A percentile compares a stretch with the other conserved stretches of the same genome.
phyloP scores from a whole-genome alignment of 1,140 invertebrate species.

The Theocolax elegans region DNA sequence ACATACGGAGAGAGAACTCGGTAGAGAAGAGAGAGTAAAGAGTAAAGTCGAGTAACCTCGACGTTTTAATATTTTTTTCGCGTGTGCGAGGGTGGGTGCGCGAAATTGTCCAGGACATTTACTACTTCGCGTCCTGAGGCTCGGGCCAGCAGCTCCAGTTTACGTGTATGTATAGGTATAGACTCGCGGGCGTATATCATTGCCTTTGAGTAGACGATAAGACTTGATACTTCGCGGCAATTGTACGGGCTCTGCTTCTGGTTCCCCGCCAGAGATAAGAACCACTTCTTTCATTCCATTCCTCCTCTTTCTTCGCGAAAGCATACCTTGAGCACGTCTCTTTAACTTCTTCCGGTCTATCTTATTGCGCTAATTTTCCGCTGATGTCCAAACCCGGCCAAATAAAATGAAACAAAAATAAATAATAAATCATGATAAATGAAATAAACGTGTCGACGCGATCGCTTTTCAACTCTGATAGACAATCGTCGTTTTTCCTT shows the following conservation, averaged over 20 bases:
- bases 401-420: no score
- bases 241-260: conserved; percentile 42
- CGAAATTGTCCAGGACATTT: conserved; percentile 40
- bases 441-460: no score
- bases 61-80: conserved; percentile 2
- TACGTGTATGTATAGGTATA: conserved; percentile 26
- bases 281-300: background rate
- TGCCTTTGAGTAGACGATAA: conserved; percentile 37
- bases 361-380: conserved; percentile 21
- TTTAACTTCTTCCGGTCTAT: conserved; percentile 2
- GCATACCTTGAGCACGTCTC: background rate
- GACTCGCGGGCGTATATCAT: conserved; percentile 24
- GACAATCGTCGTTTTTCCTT: background rate
- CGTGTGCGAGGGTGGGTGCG: background rate
- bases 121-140: conserved; percentile 36
- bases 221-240: conserved; percentile 40
- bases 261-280: conserved; percentile 44
- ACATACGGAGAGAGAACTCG: no score
- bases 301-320: background rate
- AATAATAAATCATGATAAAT: no score
- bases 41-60: no score
- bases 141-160: conserved; percentile 48
- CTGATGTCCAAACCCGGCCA: conserved; percentile 8
- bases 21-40: no score
- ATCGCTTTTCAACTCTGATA: conserved; percentile 20